Evolutionary conservation across 2,888 invertebrate genomes (phyloP), one percentile per base, ranked within the genome.

Genomic region (Hypselothyrea guttata): DNA sequence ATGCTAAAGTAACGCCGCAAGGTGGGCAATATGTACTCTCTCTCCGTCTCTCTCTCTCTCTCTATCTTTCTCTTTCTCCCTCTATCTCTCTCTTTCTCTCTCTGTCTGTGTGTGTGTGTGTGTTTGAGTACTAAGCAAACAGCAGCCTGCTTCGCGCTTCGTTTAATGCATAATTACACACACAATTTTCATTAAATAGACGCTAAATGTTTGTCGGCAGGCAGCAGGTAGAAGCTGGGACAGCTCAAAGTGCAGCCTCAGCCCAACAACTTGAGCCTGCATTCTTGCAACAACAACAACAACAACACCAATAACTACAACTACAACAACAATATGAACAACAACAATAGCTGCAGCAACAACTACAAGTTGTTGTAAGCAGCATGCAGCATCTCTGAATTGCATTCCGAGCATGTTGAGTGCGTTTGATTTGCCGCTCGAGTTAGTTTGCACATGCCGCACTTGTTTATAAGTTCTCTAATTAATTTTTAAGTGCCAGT

Each of bases 111-210:
- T 13, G 38, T 37, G 16, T 40, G 42, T 53, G 57, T 46, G 22
- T 12, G 22, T 48, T 22, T n/a, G 38, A 2, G 51, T 46, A 28
- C 52, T 48, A 53, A 59, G 68, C 28, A 83, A 75, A 72, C 58
- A 46, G 47, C 35, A 44, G 30, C 52, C 52, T 33, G 44, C 28
- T 57, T 63, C 40, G 53, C 47, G 55, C 53, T 62, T 62, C 34
- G 54, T 67, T 82, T 84, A 84, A 84, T 84, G 81, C 79, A 84
- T 78, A 81, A 84, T 81, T 81, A 81, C 84, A 78, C 81, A 81
- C 83, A 82, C 81, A 82, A 75, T 84, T 84, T 83, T 84, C 83
- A 82, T 84, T 81, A 81, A 81, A 81, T 77, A 75, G 83, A 73
- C 60, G 51, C 76, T 74, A 63, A 78, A 81, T 83, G 78, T 81